Conservation (phyloP, 2,888 invertebrate genomes). For the Junonia oenone region DNA sequence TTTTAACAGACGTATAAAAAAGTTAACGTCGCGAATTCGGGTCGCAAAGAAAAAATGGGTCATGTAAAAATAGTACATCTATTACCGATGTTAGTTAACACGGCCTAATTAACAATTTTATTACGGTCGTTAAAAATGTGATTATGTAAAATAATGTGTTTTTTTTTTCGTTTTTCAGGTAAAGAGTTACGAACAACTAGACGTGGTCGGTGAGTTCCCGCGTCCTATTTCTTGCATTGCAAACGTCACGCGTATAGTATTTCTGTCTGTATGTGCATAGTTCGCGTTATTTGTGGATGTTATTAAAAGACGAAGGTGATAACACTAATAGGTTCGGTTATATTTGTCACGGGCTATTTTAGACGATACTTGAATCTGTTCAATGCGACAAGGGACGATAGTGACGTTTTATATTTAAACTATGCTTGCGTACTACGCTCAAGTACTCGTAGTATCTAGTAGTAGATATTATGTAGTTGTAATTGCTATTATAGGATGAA, state of each 20-base stretch:
- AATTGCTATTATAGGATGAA: too few species aligned
- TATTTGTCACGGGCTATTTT: slow-evolving; percentile 68
- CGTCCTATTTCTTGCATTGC: slow-evolving; percentile 45
- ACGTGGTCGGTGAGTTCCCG: slow-evolving; percentile 30
- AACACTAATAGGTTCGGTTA: slow-evolving; percentile 60
- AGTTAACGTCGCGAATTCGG: slow-evolving; percentile 64
- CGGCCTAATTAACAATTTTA: slow-evolving; percentile 63
- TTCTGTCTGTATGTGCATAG: slow-evolving; percentile 52
- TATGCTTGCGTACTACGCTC: background rate
- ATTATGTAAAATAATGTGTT: slow-evolving; percentile 26
- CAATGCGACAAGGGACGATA: slow-evolving; percentile 44
- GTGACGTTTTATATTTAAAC: slow-evolving; percentile 1
- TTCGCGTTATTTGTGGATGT: slow-evolving; percentile 58
- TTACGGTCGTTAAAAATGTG: slow-evolving; percentile 35
- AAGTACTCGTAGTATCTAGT: background rate
- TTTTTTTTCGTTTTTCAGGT: slow-evolving; percentile 58
- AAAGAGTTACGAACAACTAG: slow-evolving; percentile 32
- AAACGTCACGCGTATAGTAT: slow-evolving; percentile 50
- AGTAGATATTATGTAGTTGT: too few species aligned
- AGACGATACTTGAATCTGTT: slow-evolving; percentile 48
- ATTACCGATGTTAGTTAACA: slow-evolving; percentile 62
- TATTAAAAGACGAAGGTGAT: slow-evolving; percentile 72
- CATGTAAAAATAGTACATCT: slow-evolving; percentile 62
- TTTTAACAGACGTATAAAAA: slow-evolving; percentile 43
- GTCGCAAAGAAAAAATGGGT: slow-evolving; percentile 65